Evolutionary conservation across 2,113 vertebrate genomes (phyloP).

Genomic region (Proteles cristata): DNA sequence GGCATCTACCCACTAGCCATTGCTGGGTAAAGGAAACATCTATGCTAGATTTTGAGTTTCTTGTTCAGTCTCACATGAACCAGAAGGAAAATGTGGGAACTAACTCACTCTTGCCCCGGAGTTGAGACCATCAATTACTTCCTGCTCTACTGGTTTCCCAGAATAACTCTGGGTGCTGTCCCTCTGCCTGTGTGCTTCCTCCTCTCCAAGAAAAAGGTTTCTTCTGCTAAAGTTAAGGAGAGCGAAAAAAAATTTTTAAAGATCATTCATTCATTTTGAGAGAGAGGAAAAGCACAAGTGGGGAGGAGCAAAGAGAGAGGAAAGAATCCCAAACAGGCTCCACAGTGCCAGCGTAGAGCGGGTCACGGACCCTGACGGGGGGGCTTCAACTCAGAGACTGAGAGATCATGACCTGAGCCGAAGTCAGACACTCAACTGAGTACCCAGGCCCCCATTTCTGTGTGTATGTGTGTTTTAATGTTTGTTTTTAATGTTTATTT

Average conservation of each 20-base stretch:
- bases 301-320: too few species aligned
- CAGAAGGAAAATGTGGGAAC: neutral
- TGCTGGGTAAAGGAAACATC: neutral
- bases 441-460: too few species aligned
- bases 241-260: neutral
- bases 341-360: too few species aligned
- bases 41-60: neutral
- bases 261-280: too few species aligned
- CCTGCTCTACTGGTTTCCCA: neutral
- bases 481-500: too few species aligned
- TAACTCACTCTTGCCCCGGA: neutral
- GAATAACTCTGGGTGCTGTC: neutral
- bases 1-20: neutral
- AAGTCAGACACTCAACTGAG: too few species aligned
- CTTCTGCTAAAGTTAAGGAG: neutral
- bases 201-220: neutral
- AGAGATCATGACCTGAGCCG: too few species aligned
- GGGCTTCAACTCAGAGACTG: too few species aligned
- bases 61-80: neutral
- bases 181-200: neutral
- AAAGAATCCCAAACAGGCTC: too few species aligned
- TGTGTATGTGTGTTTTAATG: too few species aligned
- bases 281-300: too few species aligned
- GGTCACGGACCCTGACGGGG: too few species aligned
- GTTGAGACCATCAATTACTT: neutral